Conservation (phyloP, 2,888 invertebrate species). For the Leucoptera coffeella region DNA sequence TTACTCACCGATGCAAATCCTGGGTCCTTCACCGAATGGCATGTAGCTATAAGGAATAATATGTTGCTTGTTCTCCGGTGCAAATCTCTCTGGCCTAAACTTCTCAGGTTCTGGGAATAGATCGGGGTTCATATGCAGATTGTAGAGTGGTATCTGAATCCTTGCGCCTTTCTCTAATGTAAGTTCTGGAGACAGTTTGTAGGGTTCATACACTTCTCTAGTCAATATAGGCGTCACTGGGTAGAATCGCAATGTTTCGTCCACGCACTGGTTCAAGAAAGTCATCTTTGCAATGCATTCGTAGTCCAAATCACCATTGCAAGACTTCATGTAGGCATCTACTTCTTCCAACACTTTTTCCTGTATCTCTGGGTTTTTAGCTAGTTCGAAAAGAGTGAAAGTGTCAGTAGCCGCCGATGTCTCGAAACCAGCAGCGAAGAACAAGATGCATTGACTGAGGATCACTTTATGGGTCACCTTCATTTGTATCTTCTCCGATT, state of each 20-base stretch:
- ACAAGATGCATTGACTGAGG: slow-evolving; percentile 42
- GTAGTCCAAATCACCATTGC: slow-evolving; percentile 26
- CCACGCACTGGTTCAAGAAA: slow-evolving; percentile 34
- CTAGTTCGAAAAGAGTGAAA: slow-evolving; percentile 38
- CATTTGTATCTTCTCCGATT: slow-evolving; percentile 10
- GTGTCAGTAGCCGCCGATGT: slow-evolving; percentile 40
- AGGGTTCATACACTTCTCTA: slow-evolving; percentile 9
- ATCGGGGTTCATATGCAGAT: slow-evolving; percentile 4
- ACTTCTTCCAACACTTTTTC: slow-evolving; percentile 29
- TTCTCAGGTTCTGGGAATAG: slow-evolving; percentile 4
- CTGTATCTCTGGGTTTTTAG: slow-evolving; percentile 31
- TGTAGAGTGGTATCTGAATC: slow-evolving; percentile 3
- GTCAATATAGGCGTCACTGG: slow-evolving; percentile 19
- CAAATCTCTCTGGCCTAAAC: slow-evolving; percentile 4
- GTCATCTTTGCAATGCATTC: slow-evolving; percentile 34
- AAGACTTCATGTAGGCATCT: slow-evolving; percentile 14
- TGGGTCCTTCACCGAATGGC: slow-evolving; percentile 8
- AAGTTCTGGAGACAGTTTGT: slow-evolving; percentile 1
- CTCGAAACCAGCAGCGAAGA: slow-evolving; percentile 48
- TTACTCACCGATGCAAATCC: slow-evolving; percentile 7
- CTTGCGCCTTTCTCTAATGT: slow-evolving; percentile 2
- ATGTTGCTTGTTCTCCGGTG: slow-evolving; percentile 4
- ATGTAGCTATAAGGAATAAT: slow-evolving; percentile 5
- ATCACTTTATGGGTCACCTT: slow-evolving; percentile 30
- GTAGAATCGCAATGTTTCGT: slow-evolving; percentile 32